phyloP scores from a whole-genome alignment of 2,797 vertebrate species.

The Coracias cyanogaster region DNA sequence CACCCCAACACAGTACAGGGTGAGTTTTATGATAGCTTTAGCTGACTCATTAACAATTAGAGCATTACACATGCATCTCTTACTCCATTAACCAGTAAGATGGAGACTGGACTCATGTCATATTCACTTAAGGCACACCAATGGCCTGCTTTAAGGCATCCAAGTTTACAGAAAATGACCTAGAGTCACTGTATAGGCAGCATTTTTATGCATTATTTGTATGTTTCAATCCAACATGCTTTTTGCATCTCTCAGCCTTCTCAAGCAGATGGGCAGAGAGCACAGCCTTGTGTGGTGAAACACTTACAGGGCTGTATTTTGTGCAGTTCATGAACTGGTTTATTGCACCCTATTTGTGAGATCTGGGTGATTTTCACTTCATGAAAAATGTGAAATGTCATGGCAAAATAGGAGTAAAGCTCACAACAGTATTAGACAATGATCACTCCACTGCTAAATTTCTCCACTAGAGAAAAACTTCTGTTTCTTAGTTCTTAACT shows the following conservation, averaged over 20 bases:
- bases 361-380: background rate
- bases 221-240: background rate
- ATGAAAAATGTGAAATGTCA: background rate
- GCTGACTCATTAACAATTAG: background rate
- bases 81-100: background rate
- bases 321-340: background rate
- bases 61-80: background rate
- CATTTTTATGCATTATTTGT: background rate
- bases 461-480: background rate
- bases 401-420: background rate
- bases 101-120: background rate
- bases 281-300: background rate
- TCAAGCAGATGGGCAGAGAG: background rate
- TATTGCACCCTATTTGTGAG: background rate
- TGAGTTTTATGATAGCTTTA: background rate
- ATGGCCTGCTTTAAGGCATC: background rate
- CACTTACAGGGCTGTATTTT: background rate
- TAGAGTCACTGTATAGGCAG: background rate
- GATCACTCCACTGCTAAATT: background rate
- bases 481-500: background rate
- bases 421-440: background rate
- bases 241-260: background rate
- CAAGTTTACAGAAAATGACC: background rate
- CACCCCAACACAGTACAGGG: background rate
- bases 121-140: background rate